Conservation (phyloP, 1,140 invertebrate species). For the Scaptomyza hsui region DNA sequence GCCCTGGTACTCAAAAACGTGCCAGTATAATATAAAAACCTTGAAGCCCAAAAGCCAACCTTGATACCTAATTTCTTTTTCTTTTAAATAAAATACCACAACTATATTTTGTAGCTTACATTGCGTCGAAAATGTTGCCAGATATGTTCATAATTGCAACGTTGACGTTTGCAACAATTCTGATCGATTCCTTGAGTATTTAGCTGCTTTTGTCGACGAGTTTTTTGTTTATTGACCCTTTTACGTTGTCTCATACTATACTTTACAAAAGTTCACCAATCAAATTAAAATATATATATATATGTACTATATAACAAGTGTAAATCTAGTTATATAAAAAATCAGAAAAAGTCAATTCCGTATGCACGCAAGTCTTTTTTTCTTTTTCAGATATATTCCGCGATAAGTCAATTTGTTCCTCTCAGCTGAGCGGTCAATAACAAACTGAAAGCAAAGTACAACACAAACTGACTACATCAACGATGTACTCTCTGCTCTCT, state of each 20-base stretch:
- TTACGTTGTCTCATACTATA: constrained; percentile 71
- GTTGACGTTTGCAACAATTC: constrained; percentile 65
- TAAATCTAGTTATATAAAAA: constrained; percentile 70
- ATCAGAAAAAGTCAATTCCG: constrained; percentile 23
- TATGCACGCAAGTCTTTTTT: constrained; percentile 22
- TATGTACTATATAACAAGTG: constrained; percentile 22
- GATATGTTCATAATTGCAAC: constrained; percentile 71
- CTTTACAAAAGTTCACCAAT: constrained; percentile 9
- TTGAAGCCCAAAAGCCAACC: background rate
- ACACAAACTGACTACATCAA: constrained; percentile 18
- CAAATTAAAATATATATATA: constrained; percentile 12
- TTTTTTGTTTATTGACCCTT: constrained; percentile 47
- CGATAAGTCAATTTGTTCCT: constrained; percentile 34
- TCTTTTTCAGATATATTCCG: background rate
- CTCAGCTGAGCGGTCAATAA: constrained; percentile 60
- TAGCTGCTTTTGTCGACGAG: constrained; percentile 51
- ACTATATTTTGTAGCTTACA: constrained; percentile 42
- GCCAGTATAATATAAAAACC: background rate
- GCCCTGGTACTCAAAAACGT: background rate
- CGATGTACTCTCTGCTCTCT: background rate
- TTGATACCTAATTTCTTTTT: background rate
- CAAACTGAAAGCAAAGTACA: constrained; percentile 50
- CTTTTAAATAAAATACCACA: background rate
- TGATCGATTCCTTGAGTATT: constrained; percentile 36
- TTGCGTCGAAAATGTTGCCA: constrained; percentile 68